Evolutionary conservation across 2,888 invertebrate species (phyloP).

Genomic region (Gymnoscelis rufifasciata): DNA sequence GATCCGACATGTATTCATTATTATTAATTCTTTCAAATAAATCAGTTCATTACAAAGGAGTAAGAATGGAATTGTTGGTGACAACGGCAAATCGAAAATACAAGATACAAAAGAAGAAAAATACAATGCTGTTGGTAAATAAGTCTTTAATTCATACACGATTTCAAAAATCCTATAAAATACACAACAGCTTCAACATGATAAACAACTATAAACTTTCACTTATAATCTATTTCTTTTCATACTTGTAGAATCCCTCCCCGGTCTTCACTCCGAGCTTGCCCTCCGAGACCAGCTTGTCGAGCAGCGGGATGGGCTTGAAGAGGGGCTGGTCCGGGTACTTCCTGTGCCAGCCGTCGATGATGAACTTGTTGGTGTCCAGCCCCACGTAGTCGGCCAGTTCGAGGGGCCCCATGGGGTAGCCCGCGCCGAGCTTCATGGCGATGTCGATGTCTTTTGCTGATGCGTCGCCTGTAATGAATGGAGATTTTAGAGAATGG

Average conservation of each 20-base stretch:
- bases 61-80: no score
- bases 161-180: background rate
- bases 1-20: no score
- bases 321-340: slow-evolving; percentile 37
- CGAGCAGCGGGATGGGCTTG: slow-evolving; percentile 57
- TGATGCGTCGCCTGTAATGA: slow-evolving; percentile 80
- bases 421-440: slow-evolving; percentile 92
- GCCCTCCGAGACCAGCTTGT: slow-evolving; percentile 86
- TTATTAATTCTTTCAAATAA: no score
- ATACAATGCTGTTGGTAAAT: background rate
- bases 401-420: slow-evolving; percentile 94
- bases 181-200: background rate
- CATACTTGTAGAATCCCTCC: slow-evolving; percentile 90
- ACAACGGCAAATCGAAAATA: no score
- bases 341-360: slow-evolving; percentile 89
- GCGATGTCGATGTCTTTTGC: slow-evolving; percentile 89
- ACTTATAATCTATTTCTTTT: slow-evolving; percentile 51
- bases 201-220: slow-evolving; percentile 14
- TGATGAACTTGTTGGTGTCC: slow-evolving; percentile 87
- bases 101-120: no score
- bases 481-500: background rate
- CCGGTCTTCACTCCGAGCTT: slow-evolving; percentile 89
- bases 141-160: background rate
- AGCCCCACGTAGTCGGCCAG: slow-evolving; percentile 91
- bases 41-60: no score